Evolutionary conservation across 2,888 invertebrate genomes (phyloP), one percentile per base, ranked within the genome.

Genomic region (Melinaea menophilus): DNA sequence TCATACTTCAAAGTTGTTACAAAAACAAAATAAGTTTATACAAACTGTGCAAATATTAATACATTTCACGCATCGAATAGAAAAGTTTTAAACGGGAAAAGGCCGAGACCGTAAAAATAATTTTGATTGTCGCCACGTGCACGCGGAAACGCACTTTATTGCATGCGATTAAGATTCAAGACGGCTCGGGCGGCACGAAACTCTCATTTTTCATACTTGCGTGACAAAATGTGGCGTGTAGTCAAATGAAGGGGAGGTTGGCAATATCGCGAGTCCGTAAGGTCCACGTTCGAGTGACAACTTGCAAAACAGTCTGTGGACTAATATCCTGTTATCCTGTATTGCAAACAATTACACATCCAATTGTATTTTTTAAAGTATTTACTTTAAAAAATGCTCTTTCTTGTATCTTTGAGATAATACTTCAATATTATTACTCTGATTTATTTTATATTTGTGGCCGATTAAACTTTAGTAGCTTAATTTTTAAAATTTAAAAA

Each of bases 211-310:
- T 51, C 51, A 51, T 51, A 51, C 9, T 71, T 58, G 75, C 71
- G 71, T 70, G 71, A 64, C 54, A 62, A 56, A 60, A 72, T 71
- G 72, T 70, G 46, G 70, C 70, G 69, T 51, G 51, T 66, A 70
- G 66, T 61, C 55, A 60, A 69, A 70, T 70, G 59, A 69, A 70
- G 69, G 69, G 62, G 64, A 66, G 62, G 46, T 56, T 58, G 57
- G 62, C 51, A 35, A 64, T 58, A 66, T 68, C 59, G 22, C 9
- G n/a, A 4, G 31, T 7, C 9, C 51, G 31, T 66, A 62, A 59
- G 47, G 13, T 61, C 60, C 48, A 57, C 13, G 47, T 33, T 51
- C 48, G 59, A 31, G 55, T 61, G 61, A 54, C 64, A 56, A 13
- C 45, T 22, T 22, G 41, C 9, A 12, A 31, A 55, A 31, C 31